phyloP scores from a whole-genome alignment of 2,113 vertebrate genomes.

The Eira barbara region DNA sequence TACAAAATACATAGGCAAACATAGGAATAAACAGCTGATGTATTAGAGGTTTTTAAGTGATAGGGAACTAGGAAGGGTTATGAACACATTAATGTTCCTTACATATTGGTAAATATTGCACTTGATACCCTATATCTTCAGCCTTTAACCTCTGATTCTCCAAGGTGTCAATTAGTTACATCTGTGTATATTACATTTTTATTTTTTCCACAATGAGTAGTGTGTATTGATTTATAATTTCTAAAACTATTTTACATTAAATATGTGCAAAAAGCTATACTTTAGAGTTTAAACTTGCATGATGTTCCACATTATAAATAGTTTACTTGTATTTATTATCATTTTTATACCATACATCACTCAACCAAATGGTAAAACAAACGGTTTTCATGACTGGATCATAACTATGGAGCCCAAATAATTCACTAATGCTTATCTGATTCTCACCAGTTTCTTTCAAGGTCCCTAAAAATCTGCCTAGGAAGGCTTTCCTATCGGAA shows the following conservation, averaged over 20 bases:
- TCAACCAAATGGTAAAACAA: constrained; percentile 3
- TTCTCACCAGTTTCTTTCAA: not conserved
- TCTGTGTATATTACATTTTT: not conserved
- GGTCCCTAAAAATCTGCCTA: not conserved
- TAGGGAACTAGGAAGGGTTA: not conserved
- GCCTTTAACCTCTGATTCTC: not conserved
- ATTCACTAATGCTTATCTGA: not conserved
- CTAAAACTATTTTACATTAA: constrained; percentile 25
- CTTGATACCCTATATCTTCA: not conserved
- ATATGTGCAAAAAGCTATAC: not conserved
- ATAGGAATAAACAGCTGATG: not conserved
- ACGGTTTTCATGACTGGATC: not conserved
- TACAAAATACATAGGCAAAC: not conserved
- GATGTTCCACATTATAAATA: not conserved
- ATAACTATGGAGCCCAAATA: not conserved
- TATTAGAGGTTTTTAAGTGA: not conserved
- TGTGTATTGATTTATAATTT: not conserved
- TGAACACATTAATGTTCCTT: not conserved
- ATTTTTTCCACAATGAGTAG: not conserved
- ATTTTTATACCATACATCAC: not conserved
- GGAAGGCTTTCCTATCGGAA: not conserved
- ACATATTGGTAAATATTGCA: not conserved
- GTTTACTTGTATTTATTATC: not conserved
- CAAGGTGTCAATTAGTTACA: not conserved
- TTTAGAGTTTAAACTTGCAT: not conserved